These are phyloP conservation scores for Myopa testacea DNA, from an alignment of 2,888 invertebrate species.

Conservation along the genomic window DNA sequence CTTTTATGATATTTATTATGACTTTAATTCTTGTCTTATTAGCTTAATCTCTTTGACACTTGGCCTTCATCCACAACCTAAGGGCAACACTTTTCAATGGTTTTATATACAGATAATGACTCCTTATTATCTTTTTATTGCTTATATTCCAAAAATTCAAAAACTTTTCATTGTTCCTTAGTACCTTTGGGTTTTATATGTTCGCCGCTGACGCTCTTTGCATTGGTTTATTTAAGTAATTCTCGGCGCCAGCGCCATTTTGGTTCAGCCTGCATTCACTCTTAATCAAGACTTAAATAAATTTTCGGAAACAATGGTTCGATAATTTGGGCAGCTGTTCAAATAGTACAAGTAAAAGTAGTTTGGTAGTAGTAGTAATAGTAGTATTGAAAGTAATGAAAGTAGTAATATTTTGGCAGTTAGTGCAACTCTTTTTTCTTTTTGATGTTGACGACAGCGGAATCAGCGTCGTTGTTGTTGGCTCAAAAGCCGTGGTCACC, in stretches of 20 bases:
- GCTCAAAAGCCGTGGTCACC: conserved; percentile 46
- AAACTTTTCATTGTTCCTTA: conserved; percentile 43
- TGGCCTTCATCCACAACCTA: conserved; percentile 52
- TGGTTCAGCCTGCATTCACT: not conserved
- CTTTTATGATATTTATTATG: not conserved
- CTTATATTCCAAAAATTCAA: conserved; percentile 49
- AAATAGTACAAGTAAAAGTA: conserved; percentile 47
- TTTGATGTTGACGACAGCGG: conserved; percentile 37
- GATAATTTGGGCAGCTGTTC: conserved; percentile 44
- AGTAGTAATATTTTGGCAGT: conserved; percentile 39
- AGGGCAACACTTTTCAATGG: conserved; percentile 53
- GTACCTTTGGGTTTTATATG: conserved; percentile 14
- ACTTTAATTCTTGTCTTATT: not conserved
- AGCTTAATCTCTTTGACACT: conserved; percentile 7
- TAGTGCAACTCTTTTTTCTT: conserved; percentile 27
- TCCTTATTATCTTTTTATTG: not conserved
- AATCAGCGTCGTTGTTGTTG: conserved; percentile 25
- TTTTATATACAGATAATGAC: not conserved
- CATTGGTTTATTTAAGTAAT: not conserved
- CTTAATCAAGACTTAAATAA: not conserved
- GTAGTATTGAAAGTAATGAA: conserved; percentile 41
- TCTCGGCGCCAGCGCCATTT: not conserved
- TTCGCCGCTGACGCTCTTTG: not conserved
- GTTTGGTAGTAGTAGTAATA: conserved; percentile 39
- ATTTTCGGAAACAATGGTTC: not conserved